phyloP scores from a whole-genome alignment of 2,113 vertebrate genomes.

The Phyllostomus discolor region DNA sequence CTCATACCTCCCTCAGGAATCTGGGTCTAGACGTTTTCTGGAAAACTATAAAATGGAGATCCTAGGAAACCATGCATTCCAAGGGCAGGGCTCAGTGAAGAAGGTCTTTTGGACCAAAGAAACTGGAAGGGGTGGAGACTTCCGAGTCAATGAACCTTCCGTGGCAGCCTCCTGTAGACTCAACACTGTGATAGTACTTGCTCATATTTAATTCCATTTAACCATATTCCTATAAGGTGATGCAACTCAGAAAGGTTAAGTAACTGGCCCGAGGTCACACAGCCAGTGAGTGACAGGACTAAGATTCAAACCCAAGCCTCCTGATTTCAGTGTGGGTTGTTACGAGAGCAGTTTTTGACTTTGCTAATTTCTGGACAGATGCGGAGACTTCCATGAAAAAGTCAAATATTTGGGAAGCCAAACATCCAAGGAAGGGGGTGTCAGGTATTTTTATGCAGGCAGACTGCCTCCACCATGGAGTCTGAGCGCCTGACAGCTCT shows the following conservation, averaged over 20 bases:
- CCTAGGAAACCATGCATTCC: not conserved
- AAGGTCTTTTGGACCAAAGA: not conserved
- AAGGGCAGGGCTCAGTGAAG: not conserved
- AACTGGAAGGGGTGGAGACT: not conserved
- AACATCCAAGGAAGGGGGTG: not conserved
- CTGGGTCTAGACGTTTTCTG: not conserved
- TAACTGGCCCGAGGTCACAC: not conserved
- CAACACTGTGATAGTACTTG: not conserved
- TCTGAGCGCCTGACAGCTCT: not conserved
- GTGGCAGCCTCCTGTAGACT: not conserved
- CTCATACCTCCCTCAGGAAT: not conserved
- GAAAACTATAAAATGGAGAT: not conserved
- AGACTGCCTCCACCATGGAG: not conserved
- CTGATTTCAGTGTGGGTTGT: not conserved
- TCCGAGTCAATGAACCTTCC: not conserved
- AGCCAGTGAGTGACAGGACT: not conserved
- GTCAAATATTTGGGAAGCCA: constrained; percentile 1
- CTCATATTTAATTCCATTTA: not conserved
- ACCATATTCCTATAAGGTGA: not conserved
- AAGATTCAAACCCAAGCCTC: not conserved
- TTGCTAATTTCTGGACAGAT: not conserved
- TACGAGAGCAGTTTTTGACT: not conserved
- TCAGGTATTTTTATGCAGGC: not conserved
- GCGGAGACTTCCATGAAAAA: not conserved
- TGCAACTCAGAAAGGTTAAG: not conserved